Evolutionary conservation across 2,888 invertebrate genomes (phyloP), one percentile per base, ranked within the genome.

Genomic region (Nomada ruficornis): DNA sequence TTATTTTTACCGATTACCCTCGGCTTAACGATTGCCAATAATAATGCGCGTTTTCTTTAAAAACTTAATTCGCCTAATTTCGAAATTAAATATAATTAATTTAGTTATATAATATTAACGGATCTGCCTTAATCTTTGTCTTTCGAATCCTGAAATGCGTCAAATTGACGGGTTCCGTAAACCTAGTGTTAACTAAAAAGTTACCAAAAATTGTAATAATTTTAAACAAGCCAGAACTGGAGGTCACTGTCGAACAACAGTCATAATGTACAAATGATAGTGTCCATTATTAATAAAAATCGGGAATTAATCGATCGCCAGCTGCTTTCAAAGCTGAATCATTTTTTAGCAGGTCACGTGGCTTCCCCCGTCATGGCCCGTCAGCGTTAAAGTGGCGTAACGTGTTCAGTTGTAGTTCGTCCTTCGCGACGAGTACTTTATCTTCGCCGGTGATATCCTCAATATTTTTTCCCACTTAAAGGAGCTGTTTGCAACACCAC

Each of bases 351-450:
- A 20, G 2, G 64, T 88, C 86, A 88, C 87, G 84, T 87, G 86
- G 44, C 18, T 9, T 20, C 68, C 63, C 82, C 77, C 65, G 68
- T 77, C 64, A 80, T 50, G n/a, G 18, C 23, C 20, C 52, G 47
- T 29, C 29, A 79, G 65, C 81, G 75, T 50, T 71, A 77, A 65
- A 82, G 78, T 69, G 82, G 77, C 76, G 77, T 70, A 76, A 76
- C 57, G 76, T 69, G 69, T 76, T 84, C 88, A 91, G 90, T 91
- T 80, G 83, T 72, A 64, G 73, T 79, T 87, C 81, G 90, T 84
- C 86, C 72, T 82, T 89, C 83, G 52, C 63, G 78, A 36, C 55
- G 86, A 75, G 75, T n/a, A 65, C 68, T 64, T 55, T 67, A 4
- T 73, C 10, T 62, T 54, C 29, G 13, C 2, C n/a, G 47, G 65